A percentile compares a stretch with the other conserved stretches of the same genome.
phyloP scores from a whole-genome alignment of 2,888 invertebrate genomes.

The Oxyscelio sp. region DNA sequence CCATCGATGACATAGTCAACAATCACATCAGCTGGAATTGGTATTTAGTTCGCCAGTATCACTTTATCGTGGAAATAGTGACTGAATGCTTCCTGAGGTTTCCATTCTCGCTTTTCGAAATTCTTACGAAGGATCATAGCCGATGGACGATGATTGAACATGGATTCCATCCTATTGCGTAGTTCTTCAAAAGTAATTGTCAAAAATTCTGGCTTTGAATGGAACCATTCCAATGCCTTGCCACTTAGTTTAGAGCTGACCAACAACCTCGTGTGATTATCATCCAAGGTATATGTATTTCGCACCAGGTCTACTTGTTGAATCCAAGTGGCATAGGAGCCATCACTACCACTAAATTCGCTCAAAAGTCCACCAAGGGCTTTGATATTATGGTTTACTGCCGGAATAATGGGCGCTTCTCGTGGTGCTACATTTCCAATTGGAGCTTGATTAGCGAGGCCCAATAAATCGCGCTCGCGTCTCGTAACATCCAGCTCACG shows the following conservation, averaged over 20 bases:
- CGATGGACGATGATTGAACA: conserved; percentile 64
- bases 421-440: too few species aligned
- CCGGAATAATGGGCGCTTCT: too few species aligned
- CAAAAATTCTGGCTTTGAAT: too few species aligned
- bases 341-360: conserved; percentile 30
- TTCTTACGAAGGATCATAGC: conserved; percentile 46
- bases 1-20: conserved; percentile 70
- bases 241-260: background rate
- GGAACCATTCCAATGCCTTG: too few species aligned
- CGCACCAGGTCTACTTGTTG: conserved; percentile 61
- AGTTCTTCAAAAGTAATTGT: too few species aligned
- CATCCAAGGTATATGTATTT: conserved; percentile 5
- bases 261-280: conserved; percentile 15
- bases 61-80: conserved; percentile 72
- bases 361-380: conserved; percentile 40
- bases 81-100: conserved; percentile 48
- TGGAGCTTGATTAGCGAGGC: too few species aligned
- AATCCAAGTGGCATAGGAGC: conserved; percentile 27
- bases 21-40: conserved; percentile 57
- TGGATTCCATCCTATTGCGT: too few species aligned
- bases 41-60: conserved; percentile 65
- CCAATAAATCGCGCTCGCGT: too few species aligned
- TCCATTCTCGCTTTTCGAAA: conserved; percentile 69
- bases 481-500: too few species aligned
- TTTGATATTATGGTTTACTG: too few species aligned